Conservation (phyloP, 2,113 vertebrate genomes). For the Trogon surrucura region DNA sequence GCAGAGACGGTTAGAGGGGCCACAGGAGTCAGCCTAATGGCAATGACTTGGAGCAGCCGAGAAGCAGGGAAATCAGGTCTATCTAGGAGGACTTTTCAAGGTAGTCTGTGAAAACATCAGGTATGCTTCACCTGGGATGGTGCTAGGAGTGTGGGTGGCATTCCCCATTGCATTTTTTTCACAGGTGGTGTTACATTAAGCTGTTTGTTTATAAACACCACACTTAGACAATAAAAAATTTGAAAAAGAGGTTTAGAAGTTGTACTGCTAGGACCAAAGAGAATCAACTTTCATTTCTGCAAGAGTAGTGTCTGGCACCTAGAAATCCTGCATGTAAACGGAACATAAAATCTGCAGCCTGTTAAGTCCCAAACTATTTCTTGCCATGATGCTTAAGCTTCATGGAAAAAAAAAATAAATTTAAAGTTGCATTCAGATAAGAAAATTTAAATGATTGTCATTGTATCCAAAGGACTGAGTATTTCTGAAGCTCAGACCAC, state of each 20-base stretch:
- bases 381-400: neutral
- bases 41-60: neutral
- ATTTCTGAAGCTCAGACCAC: neutral
- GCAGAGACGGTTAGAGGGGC: fast-evolving
- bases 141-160: neutral
- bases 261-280: neutral
- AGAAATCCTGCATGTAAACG: neutral
- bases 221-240: neutral
- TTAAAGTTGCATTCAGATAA: neutral
- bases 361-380: neutral
- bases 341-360: neutral
- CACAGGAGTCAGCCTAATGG: neutral
- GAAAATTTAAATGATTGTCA: neutral
- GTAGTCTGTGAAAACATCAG: neutral
- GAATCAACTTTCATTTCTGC: neutral
- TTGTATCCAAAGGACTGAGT: neutral
- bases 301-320: neutral
- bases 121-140: neutral
- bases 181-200: neutral
- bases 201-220: neutral
- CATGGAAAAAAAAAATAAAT: neutral
- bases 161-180: neutral
- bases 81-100: neutral
- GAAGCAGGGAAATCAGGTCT: neutral
- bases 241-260: neutral